These are phyloP conservation scores for Marcusenius ussheri DNA, from an alignment of 2,113 vertebrate genomes.

Conservation along the genomic window DNA sequence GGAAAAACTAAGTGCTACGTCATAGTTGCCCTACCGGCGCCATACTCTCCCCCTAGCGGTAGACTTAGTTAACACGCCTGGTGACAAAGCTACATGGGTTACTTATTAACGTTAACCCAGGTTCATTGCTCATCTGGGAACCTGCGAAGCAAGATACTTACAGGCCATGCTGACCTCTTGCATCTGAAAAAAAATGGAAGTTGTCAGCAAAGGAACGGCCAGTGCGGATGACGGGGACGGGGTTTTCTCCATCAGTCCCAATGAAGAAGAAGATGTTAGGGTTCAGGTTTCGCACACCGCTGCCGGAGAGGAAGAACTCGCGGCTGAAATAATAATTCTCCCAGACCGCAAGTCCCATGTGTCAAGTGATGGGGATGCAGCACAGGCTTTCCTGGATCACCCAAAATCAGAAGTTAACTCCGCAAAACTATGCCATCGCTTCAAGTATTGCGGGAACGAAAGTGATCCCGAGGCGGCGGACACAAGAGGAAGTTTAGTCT, in stretches of 20 bases:
- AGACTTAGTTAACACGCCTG: constrained; percentile 32
- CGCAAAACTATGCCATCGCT: constrained; percentile 24
- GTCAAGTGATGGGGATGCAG: constrained; percentile 19
- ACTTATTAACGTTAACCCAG: constrained; percentile 45
- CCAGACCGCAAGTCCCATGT: constrained; percentile 20
- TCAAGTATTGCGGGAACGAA: constrained; percentile 11
- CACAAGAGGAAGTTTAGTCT: not conserved
- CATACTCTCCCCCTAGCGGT: constrained; percentile 46
- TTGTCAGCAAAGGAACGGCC: constrained; percentile 33
- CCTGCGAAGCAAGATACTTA: constrained; percentile 24
- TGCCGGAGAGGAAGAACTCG: constrained; percentile 37
- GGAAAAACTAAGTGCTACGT: constrained; percentile 26
- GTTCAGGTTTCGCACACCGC: constrained; percentile 45
- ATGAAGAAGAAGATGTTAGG: constrained; percentile 35
- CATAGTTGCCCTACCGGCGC: constrained; percentile 38
- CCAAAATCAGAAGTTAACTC: not conserved
- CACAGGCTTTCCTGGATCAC: not conserved
- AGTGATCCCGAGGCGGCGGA: not conserved
- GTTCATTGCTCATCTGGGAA: constrained; percentile 35
- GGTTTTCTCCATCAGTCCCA: constrained; percentile 32
- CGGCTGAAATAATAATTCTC: constrained; percentile 34
- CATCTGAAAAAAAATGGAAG: constrained; percentile 51
- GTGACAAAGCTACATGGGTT: constrained; percentile 45
- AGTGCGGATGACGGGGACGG: constrained; percentile 27
- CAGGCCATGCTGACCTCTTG: constrained; percentile 49